phyloP scores from a whole-genome alignment of 2,113 vertebrate genomes.

The Ophthalmolycus amberensis region DNA sequence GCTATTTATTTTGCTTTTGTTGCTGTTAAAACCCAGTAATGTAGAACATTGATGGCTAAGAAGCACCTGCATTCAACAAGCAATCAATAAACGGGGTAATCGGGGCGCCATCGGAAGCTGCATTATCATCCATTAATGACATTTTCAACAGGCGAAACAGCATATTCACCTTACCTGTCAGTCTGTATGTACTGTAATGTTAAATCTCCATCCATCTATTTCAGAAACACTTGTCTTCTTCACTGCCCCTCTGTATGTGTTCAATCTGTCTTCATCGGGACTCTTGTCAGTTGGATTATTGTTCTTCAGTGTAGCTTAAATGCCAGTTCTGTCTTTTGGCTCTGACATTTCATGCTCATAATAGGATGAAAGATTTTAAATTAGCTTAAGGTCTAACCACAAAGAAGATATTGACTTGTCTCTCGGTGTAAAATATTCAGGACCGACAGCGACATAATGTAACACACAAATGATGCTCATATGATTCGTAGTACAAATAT shows the following conservation, averaged over 20 bases:
- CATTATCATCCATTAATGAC: conserved; percentile 2
- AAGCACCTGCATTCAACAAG: not conserved
- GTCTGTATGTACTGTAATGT: not conserved
- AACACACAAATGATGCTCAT: conserved; percentile 9
- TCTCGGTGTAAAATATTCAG: conserved; percentile 55
- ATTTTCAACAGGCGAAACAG: not conserved
- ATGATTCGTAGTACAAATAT: conserved; percentile 17
- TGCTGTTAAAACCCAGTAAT: not conserved
- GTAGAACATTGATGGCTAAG: conserved; percentile 2
- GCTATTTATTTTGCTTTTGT: not conserved
- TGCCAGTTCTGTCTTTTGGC: conserved; percentile 71
- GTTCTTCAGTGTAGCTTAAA: conserved; percentile 70
- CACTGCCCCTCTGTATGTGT: not conserved
- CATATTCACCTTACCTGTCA: conserved; percentile 1
- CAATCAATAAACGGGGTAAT: not conserved
- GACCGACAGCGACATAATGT: conserved; percentile 38
- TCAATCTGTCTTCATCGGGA: conserved; percentile 58
- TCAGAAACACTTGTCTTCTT: conserved; percentile 6
- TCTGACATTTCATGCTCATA: conserved; percentile 81
- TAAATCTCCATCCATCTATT: conserved; percentile 16
- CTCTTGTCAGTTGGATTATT: conserved; percentile 61
- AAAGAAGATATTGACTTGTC: conserved; percentile 69
- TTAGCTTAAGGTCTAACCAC: conserved; percentile 68
- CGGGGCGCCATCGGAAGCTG: not conserved
- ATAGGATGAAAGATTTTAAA: conserved; percentile 76